These are phyloP conservation scores for Aix galericulata DNA, from an alignment of 2,113 vertebrate genomes.

Conservation along the genomic window DNA sequence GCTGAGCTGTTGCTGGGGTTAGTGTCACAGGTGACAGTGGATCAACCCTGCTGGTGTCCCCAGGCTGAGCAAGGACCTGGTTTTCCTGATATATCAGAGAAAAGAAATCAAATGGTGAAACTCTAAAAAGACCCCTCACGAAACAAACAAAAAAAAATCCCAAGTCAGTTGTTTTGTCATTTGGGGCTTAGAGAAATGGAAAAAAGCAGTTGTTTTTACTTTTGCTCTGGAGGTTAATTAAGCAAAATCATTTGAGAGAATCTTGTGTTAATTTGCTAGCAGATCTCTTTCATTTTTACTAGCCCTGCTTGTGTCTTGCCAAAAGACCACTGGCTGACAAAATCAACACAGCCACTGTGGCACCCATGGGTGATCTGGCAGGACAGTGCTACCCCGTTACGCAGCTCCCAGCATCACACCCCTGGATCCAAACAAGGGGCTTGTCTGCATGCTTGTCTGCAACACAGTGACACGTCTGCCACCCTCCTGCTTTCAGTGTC, in stretches of 20 bases:
- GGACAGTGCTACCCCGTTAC: neutral
- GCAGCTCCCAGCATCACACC: neutral
- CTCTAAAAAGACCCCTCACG: neutral
- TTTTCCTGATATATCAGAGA: neutral
- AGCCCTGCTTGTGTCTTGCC: neutral
- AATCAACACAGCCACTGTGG: fast-evolving
- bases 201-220: neutral
- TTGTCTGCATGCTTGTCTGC: neutral
- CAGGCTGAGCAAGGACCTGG: neutral
- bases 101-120: neutral
- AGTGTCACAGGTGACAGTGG: slow-evolving; percentile 50
- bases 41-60: neutral
- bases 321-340: fast-evolving
- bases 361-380: neutral
- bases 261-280: neutral
- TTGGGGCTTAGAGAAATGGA: neutral
- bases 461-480: neutral
- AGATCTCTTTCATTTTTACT: fast-evolving
- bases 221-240: neutral
- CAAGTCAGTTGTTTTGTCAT: fast-evolving
- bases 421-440: fast-evolving
- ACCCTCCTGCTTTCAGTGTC: fast-evolving
- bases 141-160: too few relatives aligned
- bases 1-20: slow-evolving; percentile 64
- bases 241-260: neutral